These are phyloP conservation scores for Bujurquina vittata DNA, from an alignment of 2,113 vertebrate species.

Conservation along the genomic window DNA sequence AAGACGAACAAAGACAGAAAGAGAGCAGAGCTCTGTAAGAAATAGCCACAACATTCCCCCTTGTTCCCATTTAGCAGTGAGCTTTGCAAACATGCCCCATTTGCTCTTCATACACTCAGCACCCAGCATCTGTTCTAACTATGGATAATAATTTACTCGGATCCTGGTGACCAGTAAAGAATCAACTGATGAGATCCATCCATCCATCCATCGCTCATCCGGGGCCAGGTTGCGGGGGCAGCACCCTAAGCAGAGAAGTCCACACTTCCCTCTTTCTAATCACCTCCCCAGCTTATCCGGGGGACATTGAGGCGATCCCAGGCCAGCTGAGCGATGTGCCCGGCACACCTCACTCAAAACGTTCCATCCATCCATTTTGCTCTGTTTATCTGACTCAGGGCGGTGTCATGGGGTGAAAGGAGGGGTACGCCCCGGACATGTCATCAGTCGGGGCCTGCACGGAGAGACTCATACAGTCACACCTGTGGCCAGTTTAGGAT, in stretches of 20 bases:
- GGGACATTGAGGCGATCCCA: too few species aligned
- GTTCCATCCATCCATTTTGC: background rate
- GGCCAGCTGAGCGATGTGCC: too few species aligned
- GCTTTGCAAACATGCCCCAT: background rate
- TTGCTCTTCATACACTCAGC: background rate
- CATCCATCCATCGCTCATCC: too few species aligned
- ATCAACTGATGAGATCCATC: background rate
- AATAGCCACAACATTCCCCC: background rate
- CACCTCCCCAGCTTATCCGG: too few species aligned
- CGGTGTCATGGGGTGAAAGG: background rate
- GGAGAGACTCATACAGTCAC: too few species aligned
- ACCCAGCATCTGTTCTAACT: background rate
- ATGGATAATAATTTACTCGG: too few species aligned
- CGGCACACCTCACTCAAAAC: too few species aligned
- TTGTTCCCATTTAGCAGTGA: background rate
- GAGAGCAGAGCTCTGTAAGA: slow-evolving; percentile 12
- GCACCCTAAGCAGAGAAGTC: too few species aligned
- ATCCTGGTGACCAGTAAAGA: too few species aligned
- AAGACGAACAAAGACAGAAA: slow-evolving; percentile 37
- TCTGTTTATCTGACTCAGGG: background rate
- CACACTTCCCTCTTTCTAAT: too few species aligned
- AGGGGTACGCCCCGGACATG: background rate
- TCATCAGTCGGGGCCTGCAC: background rate
- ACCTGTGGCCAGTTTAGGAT: too few species aligned
- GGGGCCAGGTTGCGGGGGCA: too few species aligned